Conservation (phyloP, 2,888 invertebrate species). For the Sarcophaga rosellei region DNA sequence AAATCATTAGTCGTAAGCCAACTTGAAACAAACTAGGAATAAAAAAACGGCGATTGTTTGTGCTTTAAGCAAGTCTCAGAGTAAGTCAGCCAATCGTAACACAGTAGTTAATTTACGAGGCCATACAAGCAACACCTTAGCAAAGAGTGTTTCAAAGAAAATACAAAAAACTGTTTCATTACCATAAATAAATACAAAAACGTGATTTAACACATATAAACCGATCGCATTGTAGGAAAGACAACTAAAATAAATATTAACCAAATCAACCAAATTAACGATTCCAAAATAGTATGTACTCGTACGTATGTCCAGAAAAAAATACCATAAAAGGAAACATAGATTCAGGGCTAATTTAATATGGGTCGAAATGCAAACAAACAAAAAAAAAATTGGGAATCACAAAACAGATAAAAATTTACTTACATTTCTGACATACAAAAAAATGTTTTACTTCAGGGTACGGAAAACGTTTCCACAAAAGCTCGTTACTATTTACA, state of each 20-base stretch:
- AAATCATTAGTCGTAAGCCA: no score
- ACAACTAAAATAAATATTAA: not conserved
- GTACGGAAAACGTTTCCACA: not conserved
- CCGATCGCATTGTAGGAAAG: not conserved
- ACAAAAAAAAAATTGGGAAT: not conserved
- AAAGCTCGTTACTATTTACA: no score
- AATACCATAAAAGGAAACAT: slow-evolving; percentile 24
- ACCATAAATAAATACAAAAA: not conserved
- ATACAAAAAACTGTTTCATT: not conserved
- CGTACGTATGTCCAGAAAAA: not conserved
- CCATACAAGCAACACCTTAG: not conserved
- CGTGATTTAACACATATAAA: not conserved
- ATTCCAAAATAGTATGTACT: slow-evolving; percentile 21
- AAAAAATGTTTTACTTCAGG: not conserved
- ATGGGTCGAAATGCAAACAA: not conserved
- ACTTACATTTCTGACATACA: slow-evolving; percentile 17
- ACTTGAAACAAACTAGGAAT: no score
- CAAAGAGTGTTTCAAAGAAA: not conserved
- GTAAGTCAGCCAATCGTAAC: no score
- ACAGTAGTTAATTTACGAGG: no score
- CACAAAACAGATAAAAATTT: not conserved
- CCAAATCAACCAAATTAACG: slow-evolving; percentile 5
- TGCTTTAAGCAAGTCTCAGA: no score
- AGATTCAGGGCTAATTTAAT: not conserved
- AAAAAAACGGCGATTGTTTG: no score